Conservation (phyloP, 2,113 vertebrate species). For the Hiodon alosoides region DNA sequence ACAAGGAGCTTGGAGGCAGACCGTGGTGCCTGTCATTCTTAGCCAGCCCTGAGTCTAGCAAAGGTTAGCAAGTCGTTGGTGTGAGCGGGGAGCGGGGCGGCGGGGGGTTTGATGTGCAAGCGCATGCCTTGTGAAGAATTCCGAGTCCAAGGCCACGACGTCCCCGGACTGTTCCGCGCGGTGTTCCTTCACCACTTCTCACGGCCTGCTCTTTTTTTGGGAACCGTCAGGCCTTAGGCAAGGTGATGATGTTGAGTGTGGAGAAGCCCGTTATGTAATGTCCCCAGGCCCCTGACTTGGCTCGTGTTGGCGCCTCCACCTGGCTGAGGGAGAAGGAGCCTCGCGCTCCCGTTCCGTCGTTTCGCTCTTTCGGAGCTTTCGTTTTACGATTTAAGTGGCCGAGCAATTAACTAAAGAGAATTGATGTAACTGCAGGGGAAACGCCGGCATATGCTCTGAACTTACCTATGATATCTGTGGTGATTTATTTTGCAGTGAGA, state of each 20-base stretch:
- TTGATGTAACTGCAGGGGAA: conserved; percentile 49
- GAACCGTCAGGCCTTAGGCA: conserved; percentile 67
- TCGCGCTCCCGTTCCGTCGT: neutral
- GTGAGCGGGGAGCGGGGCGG: conserved; percentile 74
- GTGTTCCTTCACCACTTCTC: conserved; percentile 65
- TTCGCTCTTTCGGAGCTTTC: conserved; percentile 63
- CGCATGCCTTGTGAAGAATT: conserved; percentile 84
- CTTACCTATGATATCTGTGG: conserved; percentile 1
- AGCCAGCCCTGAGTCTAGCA: conserved; percentile 85
- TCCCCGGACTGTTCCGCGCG: conserved; percentile 65
- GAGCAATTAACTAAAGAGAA: conserved; percentile 63
- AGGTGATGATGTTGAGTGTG: conserved; percentile 59
- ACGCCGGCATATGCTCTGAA: conserved; percentile 46
- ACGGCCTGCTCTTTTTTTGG: conserved; percentile 61
- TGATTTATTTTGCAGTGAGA: conserved; percentile 17
- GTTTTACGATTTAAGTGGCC: conserved; percentile 57
- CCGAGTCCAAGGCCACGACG: conserved; percentile 86
- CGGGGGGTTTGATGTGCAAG: conserved; percentile 89
- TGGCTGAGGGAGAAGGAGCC: conserved; percentile 3
- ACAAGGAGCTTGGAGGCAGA: conserved; percentile 71
- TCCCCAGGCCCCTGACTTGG: conserved; percentile 52
- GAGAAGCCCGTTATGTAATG: conserved; percentile 54
- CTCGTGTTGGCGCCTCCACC: conserved; percentile 29
- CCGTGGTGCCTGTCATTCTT: conserved; percentile 89
- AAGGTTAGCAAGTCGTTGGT: conserved; percentile 92